Evolutionary conservation across 2,113 vertebrate species (phyloP), one percentile per base, ranked within the genome.

Genomic region (Callospermophilus lateralis): DNA sequence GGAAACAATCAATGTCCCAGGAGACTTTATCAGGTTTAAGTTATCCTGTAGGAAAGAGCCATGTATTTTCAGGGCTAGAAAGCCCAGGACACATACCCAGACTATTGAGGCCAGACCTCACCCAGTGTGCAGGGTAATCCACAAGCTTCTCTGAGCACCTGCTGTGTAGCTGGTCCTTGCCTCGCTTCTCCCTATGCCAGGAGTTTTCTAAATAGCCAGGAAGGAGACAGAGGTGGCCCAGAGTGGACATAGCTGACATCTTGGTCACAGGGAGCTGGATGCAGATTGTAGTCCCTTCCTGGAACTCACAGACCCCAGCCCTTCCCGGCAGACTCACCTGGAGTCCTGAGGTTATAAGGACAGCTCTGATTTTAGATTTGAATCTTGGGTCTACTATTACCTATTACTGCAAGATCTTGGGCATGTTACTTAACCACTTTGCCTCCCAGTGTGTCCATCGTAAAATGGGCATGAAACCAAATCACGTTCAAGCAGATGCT

Each of bases 361-460:
- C 34, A 76, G 22, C 55, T 91, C 85, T 89, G 55, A 73, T 34
- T 26, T 61, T 83, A 45, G 28, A 4, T 78, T 91, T 26, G 24
- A 93, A 86, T n/a, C 63, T 65, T 61, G 55, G 6, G 32, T 45
- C 34, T 0, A 3, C 51, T 30, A 74, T 45, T 45, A 9, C 39
- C 15, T 84, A 74, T n/a, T n/a, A 53, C 55, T 72, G 10, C 37
- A 28, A 84, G 93, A 76, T 45, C 5, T 30, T 45, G 12, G 42
- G 34, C 72, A 95, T 84, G 51, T 86, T n/a, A 76, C 32, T 72
- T 70, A 76, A 39, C 37, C 76, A 70, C 68, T 90, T 81, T 68
- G 17, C 16, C 7, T n/a, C 39, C 16, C 24, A 30, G 2, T 0
- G 30, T 65, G 70, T 70, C 87, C 39, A 24, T 88, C 76, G 22